phyloP scores from a whole-genome alignment of 2,888 invertebrate genomes.

The Clepsis dumicolana region DNA sequence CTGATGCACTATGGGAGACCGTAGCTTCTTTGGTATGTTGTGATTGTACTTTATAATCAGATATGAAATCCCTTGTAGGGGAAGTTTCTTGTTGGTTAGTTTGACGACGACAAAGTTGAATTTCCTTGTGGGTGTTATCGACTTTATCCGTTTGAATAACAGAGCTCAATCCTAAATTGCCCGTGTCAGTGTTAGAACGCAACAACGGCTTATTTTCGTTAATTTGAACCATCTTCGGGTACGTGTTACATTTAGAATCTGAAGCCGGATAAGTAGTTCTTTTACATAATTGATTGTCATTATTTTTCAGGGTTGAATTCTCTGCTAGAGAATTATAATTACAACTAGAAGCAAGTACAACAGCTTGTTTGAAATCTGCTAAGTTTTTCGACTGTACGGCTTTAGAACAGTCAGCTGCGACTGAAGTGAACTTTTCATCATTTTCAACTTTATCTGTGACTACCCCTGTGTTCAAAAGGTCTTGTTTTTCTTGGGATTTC shows the following conservation, averaged over 20 bases:
- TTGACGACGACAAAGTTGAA: constrained; percentile 32
- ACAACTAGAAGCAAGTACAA: neutral
- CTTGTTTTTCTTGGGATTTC: constrained; percentile 35
- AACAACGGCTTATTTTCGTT: constrained; percentile 58
- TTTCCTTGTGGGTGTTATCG: constrained; percentile 39
- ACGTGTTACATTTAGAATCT: constrained; percentile 57
- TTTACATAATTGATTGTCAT: neutral
- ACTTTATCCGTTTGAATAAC: constrained; percentile 34
- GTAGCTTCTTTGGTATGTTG: neutral
- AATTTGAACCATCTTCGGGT: constrained; percentile 58
- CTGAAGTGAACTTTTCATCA: constrained; percentile 61
- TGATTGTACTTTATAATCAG: neutral
- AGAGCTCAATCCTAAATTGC: constrained; percentile 49
- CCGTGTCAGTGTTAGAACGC: constrained; percentile 65
- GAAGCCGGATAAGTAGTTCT: constrained; percentile 45
- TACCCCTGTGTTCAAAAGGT: constrained; percentile 50
- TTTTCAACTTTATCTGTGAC: constrained; percentile 54
- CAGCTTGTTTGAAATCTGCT: neutral
- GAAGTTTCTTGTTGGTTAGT: neutral
- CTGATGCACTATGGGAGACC: constrained; percentile 4
- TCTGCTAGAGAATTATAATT: neutral
- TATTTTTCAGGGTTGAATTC: neutral
- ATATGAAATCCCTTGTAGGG: neutral
- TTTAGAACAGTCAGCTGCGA: constrained; percentile 66
- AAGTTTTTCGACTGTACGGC: constrained; percentile 59